Percentiles rank a stretch among this genome's conserved stretches.
These are phyloP conservation scores for Coccyzus lansbergi DNA, from an alignment of 2,797 vertebrate species.

Conservation along the genomic window DNA sequence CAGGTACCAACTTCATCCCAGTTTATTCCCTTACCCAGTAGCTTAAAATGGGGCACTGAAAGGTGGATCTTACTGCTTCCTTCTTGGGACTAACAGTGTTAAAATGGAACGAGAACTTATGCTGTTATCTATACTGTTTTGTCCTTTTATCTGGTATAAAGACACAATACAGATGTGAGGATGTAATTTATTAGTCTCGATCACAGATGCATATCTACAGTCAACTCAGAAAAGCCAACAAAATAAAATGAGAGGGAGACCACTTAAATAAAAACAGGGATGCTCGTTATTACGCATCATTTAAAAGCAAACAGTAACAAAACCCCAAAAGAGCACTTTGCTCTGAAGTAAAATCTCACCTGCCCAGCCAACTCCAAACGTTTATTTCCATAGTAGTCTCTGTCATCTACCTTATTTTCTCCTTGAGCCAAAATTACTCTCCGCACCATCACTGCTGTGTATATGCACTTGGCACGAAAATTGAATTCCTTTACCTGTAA, in stretches of 20 bases:
- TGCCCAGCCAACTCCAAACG: constrained; percentile 97
- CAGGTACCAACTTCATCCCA: background rate
- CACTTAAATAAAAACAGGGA: background rate
- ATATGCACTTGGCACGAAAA: constrained; percentile 96
- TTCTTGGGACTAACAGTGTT: background rate
- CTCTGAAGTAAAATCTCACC: constrained; percentile 75
- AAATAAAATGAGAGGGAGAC: background rate
- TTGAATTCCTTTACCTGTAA: constrained; percentile 97
- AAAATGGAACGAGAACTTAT: background rate
- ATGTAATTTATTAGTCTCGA: background rate
- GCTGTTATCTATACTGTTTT: background rate
- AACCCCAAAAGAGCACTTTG: background rate
- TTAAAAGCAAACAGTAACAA: background rate
- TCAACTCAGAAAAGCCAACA: background rate
- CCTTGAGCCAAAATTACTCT: constrained; percentile 97
- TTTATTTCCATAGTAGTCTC: constrained; percentile 99
- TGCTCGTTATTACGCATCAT: background rate
- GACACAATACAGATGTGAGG: background rate
- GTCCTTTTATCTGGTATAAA: background rate
- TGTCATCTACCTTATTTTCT: constrained; percentile 95
- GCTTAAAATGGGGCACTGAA: background rate
- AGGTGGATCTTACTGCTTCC: background rate
- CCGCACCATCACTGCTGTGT: constrained; percentile 97
- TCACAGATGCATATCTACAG: background rate
- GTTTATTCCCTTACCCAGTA: background rate